A percentile compares a stretch with the other conserved stretches of the same genome.
Conservation (phyloP, 2,113 vertebrate genomes). For the Neomonachus schauinslandi region DNA sequence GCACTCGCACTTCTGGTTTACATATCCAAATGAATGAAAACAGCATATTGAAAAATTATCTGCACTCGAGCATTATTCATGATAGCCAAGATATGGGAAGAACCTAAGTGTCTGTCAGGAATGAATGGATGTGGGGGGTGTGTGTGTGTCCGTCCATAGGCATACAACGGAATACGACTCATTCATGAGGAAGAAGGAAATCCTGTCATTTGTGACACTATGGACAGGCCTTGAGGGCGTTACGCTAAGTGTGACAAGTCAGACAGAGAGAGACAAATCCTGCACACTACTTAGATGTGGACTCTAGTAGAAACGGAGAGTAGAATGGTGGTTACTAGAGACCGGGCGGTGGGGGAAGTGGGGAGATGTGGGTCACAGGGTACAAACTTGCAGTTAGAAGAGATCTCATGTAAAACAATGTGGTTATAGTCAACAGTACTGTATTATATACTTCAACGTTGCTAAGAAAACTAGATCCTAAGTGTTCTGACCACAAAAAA, state of each 20-base stretch:
- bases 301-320: neutral
- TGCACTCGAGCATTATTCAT: neutral
- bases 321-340: neutral
- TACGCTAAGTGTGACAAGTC: neutral
- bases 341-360: neutral
- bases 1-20: neutral
- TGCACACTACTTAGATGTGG: neutral
- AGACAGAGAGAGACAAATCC: neutral
- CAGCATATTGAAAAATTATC: neutral
- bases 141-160: neutral
- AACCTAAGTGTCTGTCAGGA: neutral
- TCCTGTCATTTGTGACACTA: neutral
- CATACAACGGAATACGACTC: neutral
- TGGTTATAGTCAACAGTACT: neutral
- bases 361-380: neutral
- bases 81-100: neutral
- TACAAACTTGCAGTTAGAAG: neutral
- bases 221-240: neutral
- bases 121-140: neutral
- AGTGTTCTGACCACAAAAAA: neutral
- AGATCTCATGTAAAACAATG: neutral
- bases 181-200: neutral
- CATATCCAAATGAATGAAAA: neutral
- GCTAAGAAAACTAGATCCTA: neutral
- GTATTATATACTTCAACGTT: too few species aligned